Conservation (phyloP, 2,888 invertebrate species). For the Rhyacophila evoluta region DNA sequence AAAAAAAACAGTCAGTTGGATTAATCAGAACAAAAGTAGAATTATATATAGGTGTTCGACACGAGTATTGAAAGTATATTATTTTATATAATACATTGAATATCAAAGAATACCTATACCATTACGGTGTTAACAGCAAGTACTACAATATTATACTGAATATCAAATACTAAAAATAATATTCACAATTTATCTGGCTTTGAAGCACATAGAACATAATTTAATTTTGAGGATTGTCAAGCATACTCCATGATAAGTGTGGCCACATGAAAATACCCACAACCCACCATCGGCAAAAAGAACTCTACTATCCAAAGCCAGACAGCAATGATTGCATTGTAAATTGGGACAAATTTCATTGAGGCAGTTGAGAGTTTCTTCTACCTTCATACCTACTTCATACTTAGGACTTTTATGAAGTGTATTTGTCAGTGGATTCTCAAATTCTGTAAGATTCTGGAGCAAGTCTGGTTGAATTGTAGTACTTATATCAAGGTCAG, state of each 20-base stretch:
- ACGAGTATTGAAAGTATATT: no score
- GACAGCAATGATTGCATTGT: constrained; percentile 71
- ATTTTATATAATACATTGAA: no score
- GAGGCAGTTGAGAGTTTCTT: constrained; percentile 54
- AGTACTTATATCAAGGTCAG: constrained; percentile 31
- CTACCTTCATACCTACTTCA: constrained; percentile 56
- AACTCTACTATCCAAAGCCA: constrained; percentile 71
- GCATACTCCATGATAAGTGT: constrained; percentile 74
- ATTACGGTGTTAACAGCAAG: no score
- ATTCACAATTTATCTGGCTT: constrained; percentile 36
- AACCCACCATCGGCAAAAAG: constrained; percentile 73
- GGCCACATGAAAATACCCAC: constrained; percentile 74
- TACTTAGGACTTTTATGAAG: constrained; percentile 55
- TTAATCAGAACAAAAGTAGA: no score
- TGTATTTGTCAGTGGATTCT: constrained; percentile 34
- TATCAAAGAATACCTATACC: no score
- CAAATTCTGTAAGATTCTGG: constrained; percentile 32
- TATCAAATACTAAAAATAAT: not conserved
- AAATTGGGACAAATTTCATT: constrained; percentile 53
- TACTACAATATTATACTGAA: no score
- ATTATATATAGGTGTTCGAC: no score
- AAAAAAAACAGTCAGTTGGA: no score
- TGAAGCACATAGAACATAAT: constrained; percentile 63
- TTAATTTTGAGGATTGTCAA: constrained; percentile 70
- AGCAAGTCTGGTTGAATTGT: constrained; percentile 40